Percentiles rank a stretch among this genome's conserved stretches.
phyloP scores from a whole-genome alignment of 2,888 invertebrate species.

The Vesta saturnalis region DNA sequence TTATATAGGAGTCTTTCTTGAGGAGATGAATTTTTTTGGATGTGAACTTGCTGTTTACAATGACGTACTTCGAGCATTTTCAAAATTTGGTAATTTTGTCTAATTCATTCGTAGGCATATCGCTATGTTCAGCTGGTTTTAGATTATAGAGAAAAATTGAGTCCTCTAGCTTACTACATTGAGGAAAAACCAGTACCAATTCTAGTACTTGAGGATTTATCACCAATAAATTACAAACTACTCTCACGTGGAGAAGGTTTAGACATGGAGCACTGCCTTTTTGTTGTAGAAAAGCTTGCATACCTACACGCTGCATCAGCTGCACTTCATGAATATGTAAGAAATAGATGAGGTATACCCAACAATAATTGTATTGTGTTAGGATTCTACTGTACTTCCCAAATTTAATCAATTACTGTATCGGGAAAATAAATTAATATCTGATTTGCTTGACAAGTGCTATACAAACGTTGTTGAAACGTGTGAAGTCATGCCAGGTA shows the following conservation, averaged over 20 bases:
- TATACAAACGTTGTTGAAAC: too few relatives aligned
- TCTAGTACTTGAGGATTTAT: slow-evolving; percentile 67
- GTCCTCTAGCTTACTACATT: background rate
- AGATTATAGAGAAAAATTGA: background rate
- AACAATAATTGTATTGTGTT: too few relatives aligned
- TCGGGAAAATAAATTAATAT: too few relatives aligned
- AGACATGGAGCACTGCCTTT: slow-evolving; percentile 64
- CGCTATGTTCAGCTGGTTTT: background rate
- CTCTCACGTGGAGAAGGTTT: slow-evolving; percentile 65
- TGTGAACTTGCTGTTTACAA: too few relatives aligned
- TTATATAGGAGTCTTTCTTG: too few relatives aligned
- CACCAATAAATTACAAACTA: slow-evolving; percentile 65
- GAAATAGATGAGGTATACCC: background rate
- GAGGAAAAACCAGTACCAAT: slow-evolving; percentile 52
- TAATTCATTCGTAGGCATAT: too few relatives aligned
- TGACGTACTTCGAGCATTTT: background rate
- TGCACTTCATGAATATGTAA: slow-evolving; percentile 65
- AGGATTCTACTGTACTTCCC: too few relatives aligned
- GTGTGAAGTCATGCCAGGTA: too few relatives aligned
- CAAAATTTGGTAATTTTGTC: background rate
- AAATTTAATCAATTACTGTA: too few relatives aligned
- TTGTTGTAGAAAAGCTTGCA: slow-evolving; percentile 65
- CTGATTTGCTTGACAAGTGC: too few relatives aligned
- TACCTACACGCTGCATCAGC: slow-evolving; percentile 68
- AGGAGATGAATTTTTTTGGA: too few relatives aligned